A percentile compares a stretch with the other conserved stretches of the same genome.
Conservation (phyloP, 2,113 vertebrate genomes). For the Zapornia atra region DNA sequence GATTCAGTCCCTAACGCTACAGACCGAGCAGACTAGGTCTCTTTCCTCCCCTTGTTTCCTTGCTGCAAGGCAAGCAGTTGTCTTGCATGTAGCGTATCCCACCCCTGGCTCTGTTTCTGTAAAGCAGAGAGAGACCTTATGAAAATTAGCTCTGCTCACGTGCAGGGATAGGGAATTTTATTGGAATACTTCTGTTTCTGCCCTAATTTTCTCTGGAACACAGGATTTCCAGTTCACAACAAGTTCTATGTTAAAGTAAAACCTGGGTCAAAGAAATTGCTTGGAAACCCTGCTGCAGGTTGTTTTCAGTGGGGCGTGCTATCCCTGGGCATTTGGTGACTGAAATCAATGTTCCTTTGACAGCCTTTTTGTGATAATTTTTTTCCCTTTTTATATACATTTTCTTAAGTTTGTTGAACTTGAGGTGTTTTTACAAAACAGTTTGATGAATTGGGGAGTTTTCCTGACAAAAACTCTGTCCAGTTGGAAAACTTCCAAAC, state of each 20-base stretch:
- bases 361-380: not conserved
- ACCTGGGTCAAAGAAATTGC: not conserved
- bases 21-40: not conserved
- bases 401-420: not conserved
- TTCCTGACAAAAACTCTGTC: constrained; percentile 35
- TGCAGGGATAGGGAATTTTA: not conserved
- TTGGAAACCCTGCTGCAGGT: not conserved
- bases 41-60: not conserved
- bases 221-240: not conserved
- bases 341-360: not conserved
- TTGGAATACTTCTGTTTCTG: not conserved
- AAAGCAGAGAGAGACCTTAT: not conserved
- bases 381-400: not conserved
- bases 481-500: constrained; percentile 31
- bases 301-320: not conserved
- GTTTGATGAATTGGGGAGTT: constrained; percentile 23
- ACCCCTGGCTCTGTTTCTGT: not conserved
- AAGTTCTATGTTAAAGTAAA: not conserved
- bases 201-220: not conserved
- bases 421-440: not conserved
- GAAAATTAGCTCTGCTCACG: not conserved
- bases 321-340: not conserved
- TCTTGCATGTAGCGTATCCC: accelerated
- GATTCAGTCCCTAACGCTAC: not conserved
- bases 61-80: not conserved